A percentile compares a stretch with the other conserved stretches of the same genome.
phyloP scores from a whole-genome alignment of 2,113 vertebrate genomes.

The Clarias magur region DNA sequence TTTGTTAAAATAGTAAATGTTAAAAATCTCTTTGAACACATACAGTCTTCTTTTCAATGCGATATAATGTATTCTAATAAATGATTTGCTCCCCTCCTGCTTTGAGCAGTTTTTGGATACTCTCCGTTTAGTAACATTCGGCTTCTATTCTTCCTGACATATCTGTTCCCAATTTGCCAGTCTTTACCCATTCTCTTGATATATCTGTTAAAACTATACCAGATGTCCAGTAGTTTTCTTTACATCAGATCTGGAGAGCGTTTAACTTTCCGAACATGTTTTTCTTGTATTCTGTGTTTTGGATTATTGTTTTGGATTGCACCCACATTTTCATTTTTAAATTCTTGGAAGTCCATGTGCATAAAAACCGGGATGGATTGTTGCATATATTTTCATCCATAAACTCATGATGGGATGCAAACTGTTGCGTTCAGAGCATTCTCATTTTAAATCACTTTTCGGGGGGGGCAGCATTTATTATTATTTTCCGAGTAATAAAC shows the following conservation, averaged over 20 bases:
- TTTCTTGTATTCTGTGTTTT: neutral
- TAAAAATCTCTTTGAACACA: neutral
- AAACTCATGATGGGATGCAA: neutral
- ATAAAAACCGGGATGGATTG: neutral
- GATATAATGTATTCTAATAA: neutral
- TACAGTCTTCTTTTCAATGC: neutral
- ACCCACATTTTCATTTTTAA: neutral
- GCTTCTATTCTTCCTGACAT: neutral
- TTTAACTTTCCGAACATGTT: neutral
- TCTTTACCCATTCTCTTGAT: conserved; percentile 8
- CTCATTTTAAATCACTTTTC: neutral
- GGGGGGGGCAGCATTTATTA: too few relatives aligned
- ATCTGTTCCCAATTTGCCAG: neutral
- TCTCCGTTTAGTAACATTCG: neutral
- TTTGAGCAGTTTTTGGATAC: neutral
- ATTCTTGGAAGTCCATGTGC: neutral
- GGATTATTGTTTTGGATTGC: neutral
- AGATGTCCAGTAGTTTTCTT: neutral
- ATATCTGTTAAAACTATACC: conserved; percentile 3
- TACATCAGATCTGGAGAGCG: neutral
- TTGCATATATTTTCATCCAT: neutral
- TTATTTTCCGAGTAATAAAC: neutral
- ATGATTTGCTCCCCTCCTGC: neutral
- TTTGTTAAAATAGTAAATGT: neutral
- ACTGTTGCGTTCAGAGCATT: neutral